Evolutionary conservation across 1,140 invertebrate species (phyloP).

Genomic region (Hesperophylax magnus): DNA sequence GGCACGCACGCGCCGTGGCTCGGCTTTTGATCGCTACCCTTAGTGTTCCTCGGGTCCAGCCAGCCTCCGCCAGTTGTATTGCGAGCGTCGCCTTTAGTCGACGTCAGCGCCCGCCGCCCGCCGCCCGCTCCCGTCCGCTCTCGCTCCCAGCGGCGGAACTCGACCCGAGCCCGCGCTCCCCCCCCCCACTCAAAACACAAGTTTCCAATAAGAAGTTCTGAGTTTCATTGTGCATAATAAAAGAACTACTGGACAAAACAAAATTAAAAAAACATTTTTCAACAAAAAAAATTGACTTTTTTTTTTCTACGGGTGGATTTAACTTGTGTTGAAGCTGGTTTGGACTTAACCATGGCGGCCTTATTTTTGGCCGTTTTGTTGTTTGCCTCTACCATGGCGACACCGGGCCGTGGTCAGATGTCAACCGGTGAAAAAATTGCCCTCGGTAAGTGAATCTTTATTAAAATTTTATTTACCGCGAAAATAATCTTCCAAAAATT

Average conservation of each 20-base stretch:
- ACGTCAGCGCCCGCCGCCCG: constrained; percentile 5
- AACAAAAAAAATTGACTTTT: background rate
- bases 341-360: constrained; percentile 45
- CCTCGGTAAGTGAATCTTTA: constrained; percentile 46
- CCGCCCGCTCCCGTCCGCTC: background rate
- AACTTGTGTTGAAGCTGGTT: background rate
- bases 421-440: constrained; percentile 52
- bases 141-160: background rate
- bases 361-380: constrained; percentile 39
- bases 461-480: background rate
- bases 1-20: constrained; percentile 20
- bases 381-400: constrained; percentile 42
- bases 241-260: background rate
- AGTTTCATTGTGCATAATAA: background rate
- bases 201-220: constrained; percentile 7
- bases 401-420: constrained; percentile 48
- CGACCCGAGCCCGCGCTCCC: constrained; percentile 10
- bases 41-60: constrained; percentile 27
- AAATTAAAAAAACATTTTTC: background rate
- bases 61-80: constrained; percentile 41
- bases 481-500: background rate
- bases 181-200: constrained; percentile 8
- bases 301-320: background rate
- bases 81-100: constrained; percentile 30
- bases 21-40: constrained; percentile 39